Evolutionary conservation across 2,888 invertebrate species (phyloP), one percentile per base, ranked within the genome.

Genomic region (Xanthia togata): DNA sequence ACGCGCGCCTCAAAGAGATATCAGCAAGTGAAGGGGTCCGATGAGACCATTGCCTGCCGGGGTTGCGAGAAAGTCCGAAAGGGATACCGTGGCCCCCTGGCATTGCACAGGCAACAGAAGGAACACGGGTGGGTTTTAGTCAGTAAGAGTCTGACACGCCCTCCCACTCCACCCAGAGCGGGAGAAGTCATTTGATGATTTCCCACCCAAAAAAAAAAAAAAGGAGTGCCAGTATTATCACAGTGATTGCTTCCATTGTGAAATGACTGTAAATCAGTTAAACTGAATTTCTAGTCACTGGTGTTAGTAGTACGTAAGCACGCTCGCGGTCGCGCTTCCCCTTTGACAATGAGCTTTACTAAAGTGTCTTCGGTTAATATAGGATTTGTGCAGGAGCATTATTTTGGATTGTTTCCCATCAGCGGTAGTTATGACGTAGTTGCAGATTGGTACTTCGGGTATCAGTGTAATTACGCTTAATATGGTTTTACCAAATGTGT

Each of bases 231-330:
- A 73, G 38, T 23, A 73, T 62, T 17, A 75, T 20, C 35, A 73
- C 53, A 55, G 63, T 38, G 41, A 35, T 53, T n/a, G 53, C 44
- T 63, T 44, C 44, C 75, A 75, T 73, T 63, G 55, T 73, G 26
- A 55, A 35, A 26, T 53, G 53, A 74, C 72, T 74, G 62, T 41
- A 12, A 44, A 55, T 73, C 63, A 63, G 75, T 35, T 63, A 44
- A 31, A 14, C 74, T 71, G 60, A 74, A 62, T 72, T 20, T 53
- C 2, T 74, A 72, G 72, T 41, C 72, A 26, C 53, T 17, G 41
- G 31, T 71, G n/a, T 14, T 26, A 47, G 14, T 26, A 35, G 44
- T 64, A n/a, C 9, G n/a, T 63, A 1, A 26, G 14, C 44, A 20
- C 57, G n/a, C 12, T 5, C 20, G 55, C n/a, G n/a, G 17, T 5